Conservation (phyloP, 2,113 vertebrate species). For the Grammatotria lemairii region DNA sequence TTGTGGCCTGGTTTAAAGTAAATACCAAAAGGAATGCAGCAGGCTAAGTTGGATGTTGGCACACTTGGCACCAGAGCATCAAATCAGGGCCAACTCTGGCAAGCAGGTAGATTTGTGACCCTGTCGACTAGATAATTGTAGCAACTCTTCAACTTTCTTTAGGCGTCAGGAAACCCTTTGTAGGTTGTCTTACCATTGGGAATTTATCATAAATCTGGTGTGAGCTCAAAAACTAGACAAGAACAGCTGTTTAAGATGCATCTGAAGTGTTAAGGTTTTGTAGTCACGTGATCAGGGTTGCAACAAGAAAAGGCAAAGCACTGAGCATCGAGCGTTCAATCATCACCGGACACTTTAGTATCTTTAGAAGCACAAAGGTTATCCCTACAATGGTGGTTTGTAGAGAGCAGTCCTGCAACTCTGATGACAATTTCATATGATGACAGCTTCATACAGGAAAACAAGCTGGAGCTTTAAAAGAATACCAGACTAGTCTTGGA, state of each 20-base stretch:
- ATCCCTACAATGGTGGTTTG: not conserved
- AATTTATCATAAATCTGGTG: not conserved
- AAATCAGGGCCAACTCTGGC: not conserved
- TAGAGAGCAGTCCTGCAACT: not conserved
- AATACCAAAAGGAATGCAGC: not conserved
- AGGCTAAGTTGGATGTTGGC: not conserved
- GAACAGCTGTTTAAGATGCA: not conserved
- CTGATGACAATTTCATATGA: not conserved
- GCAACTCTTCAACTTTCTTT: not conserved
- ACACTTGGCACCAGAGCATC: not conserved
- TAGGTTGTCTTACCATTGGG: not conserved
- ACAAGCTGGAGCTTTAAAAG: not conserved
- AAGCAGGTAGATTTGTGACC: not conserved
- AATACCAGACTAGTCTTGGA: not conserved
- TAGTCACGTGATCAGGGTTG: not conserved
- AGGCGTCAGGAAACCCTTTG: not conserved
- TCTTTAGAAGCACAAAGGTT: not conserved
- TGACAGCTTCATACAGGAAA: not conserved
- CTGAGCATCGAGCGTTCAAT: not conserved
- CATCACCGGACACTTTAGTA: not conserved
- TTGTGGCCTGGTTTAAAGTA: not conserved
- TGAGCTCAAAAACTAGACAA: not conserved
- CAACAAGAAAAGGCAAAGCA: not conserved
- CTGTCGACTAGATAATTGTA: not conserved
- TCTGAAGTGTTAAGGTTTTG: not conserved